Evolutionary conservation across 2,888 invertebrate genomes (phyloP).

Genomic region (Neoscelio sp.): DNA sequence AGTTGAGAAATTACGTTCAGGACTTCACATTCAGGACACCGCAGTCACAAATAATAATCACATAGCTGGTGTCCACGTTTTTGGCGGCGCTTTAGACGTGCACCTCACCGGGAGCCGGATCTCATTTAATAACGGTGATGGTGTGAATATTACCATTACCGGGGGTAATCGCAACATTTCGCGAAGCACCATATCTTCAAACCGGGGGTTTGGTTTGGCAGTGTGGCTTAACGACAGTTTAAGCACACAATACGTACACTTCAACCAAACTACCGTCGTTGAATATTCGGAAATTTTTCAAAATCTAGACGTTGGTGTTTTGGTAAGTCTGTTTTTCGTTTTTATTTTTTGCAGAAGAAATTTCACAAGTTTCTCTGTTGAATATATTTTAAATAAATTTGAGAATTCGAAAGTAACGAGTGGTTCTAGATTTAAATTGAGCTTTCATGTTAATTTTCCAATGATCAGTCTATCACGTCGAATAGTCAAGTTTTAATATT

Average conservation of each 20-base stretch:
- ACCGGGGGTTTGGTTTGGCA: slow-evolving; percentile 94
- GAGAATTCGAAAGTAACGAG: too few species aligned
- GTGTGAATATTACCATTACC: slow-evolving; percentile 97
- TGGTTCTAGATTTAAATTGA: too few species aligned
- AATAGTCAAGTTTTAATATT: too few species aligned
- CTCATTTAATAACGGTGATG: slow-evolving; percentile 96
- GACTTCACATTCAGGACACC: slow-evolving; percentile 92
- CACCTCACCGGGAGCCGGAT: slow-evolving; percentile 96
- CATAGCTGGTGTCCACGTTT: slow-evolving; percentile 95
- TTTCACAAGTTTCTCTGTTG: too few species aligned
- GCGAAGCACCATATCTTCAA: slow-evolving; percentile 92
- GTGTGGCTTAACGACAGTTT: slow-evolving; percentile 95
- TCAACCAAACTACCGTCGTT: slow-evolving; percentile 94
- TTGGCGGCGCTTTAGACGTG: slow-evolving; percentile 96
- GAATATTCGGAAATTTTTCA: slow-evolving; percentile 94
- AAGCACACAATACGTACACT: slow-evolving; percentile 90
- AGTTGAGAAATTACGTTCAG: slow-evolving; percentile 95
- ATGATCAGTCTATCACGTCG: too few species aligned
- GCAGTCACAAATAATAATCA: slow-evolving; percentile 94
- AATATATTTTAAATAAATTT: too few species aligned
- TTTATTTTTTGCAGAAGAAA: too few species aligned
- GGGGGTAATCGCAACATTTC: slow-evolving; percentile 98
- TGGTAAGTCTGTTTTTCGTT: slow-evolving; percentile 82
- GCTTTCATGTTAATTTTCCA: too few species aligned
- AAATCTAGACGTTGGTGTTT: slow-evolving; percentile 94